Percentiles rank a stretch among this genome's conserved stretches.
Conservation (phyloP, 2,888 invertebrate species). For the Spodoptera exigua region DNA sequence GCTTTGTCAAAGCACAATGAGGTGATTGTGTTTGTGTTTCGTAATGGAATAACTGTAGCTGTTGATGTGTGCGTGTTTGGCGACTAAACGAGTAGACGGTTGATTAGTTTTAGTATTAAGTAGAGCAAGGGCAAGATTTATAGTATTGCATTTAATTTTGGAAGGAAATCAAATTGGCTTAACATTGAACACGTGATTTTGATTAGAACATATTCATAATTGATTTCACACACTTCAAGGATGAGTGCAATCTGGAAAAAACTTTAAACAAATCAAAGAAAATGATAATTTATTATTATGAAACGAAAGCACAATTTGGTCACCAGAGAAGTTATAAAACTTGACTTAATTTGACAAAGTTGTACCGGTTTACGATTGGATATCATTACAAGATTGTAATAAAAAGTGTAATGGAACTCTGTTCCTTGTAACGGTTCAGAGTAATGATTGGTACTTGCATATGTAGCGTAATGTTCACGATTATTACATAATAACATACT, state of each 20-base stretch:
- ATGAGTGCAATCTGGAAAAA: too few relatives aligned
- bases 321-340: too few relatives aligned
- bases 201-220: slow-evolving; percentile 2
- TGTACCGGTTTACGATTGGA: slow-evolving; percentile 13
- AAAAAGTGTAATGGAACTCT: slow-evolving; percentile 39
- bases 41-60: slow-evolving; percentile 36
- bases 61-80: slow-evolving; percentile 12
- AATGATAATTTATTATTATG: too few relatives aligned
- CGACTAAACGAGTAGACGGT: slow-evolving; percentile 19
- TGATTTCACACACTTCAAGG: too few relatives aligned
- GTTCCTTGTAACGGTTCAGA: slow-evolving; percentile 43
- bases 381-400: slow-evolving; percentile 36
- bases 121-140: slow-evolving; percentile 51
- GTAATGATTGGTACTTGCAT: slow-evolving; percentile 41
- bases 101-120: slow-evolving; percentile 34
- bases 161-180: slow-evolving; percentile 31
- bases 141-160: slow-evolving; percentile 31
- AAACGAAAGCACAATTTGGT: too few relatives aligned
- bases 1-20: slow-evolving; percentile 56
- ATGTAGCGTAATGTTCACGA: slow-evolving; percentile 42
- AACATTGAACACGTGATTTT: slow-evolving; percentile 12
- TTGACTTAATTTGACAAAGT: slow-evolving; percentile 11
- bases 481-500: slow-evolving; percentile 50
- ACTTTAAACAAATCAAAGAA: too few relatives aligned
- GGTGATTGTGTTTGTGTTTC: slow-evolving; percentile 47